A percentile compares a stretch with the other conserved stretches of the same genome.
phyloP scores from a whole-genome alignment of 2,797 vertebrate species.

The Catamblyrhynchus diadema region DNA sequence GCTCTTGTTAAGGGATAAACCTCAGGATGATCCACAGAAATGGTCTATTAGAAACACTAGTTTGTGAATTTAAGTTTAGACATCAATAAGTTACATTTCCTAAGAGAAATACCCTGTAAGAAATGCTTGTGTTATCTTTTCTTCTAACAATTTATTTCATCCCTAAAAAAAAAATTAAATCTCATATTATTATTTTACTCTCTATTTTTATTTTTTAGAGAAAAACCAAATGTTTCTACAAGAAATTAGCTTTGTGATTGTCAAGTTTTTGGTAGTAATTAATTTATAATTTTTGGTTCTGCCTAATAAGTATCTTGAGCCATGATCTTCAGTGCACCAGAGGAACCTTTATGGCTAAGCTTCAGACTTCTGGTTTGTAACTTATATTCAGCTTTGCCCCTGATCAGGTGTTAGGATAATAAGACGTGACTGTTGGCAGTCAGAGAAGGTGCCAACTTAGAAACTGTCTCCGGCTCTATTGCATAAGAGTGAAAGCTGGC shows the following conservation, averaged over 20 bases:
- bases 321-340: not conserved
- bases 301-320: not conserved
- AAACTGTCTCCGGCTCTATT: not conserved
- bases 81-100: not conserved
- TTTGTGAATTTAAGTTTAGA: not conserved
- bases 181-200: not conserved
- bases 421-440: not conserved
- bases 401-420: not conserved
- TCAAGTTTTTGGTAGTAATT: not conserved
- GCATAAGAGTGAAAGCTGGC: not conserved
- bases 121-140: not conserved
- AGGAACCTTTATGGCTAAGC: not conserved
- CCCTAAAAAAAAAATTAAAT: not conserved
- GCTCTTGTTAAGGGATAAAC: constrained; percentile 10
- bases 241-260: not conserved
- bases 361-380: not conserved
- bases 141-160: not conserved
- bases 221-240: not conserved
- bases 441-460: not conserved
- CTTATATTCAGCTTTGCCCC: not conserved
- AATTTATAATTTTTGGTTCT: not conserved
- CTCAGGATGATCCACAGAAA: not conserved
- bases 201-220: not conserved
- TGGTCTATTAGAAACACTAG: not conserved
- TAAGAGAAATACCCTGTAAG: not conserved